Percentiles rank a stretch among this genome's conserved stretches.
These are phyloP conservation scores for Erannis defoliaria DNA, from an alignment of 2,888 invertebrate species.

Conservation along the genomic window DNA sequence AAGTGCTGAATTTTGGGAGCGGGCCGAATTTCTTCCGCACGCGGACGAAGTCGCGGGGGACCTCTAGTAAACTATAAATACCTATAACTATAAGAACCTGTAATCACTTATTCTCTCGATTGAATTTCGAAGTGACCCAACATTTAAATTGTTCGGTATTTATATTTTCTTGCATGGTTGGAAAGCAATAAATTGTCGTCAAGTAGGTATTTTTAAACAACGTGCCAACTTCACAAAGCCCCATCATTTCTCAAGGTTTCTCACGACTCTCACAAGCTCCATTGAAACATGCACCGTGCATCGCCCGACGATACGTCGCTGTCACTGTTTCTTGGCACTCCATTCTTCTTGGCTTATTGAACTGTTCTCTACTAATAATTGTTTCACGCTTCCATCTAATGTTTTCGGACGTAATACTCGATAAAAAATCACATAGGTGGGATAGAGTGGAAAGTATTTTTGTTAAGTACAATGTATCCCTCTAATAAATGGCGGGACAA, in stretches of 20 bases:
- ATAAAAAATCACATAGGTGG: too few species aligned
- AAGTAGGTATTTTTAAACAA: neutral
- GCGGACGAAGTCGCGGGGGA: too few species aligned
- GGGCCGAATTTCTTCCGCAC: too few species aligned
- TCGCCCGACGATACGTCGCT: conserved; percentile 5
- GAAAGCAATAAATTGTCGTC: neutral
- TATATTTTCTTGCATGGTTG: neutral
- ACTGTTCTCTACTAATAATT: conserved; percentile 5
- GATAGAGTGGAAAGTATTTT: too few species aligned
- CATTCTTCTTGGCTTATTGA: conserved; percentile 18
- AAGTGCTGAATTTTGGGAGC: too few species aligned
- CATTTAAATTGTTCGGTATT: neutral
- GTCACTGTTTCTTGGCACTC: conserved; percentile 14
- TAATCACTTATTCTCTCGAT: too few species aligned
- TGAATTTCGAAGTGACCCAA: too few species aligned
- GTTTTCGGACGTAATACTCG: neutral
- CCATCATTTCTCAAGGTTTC: conserved; percentile 1
- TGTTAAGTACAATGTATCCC: too few species aligned
- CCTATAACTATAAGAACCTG: too few species aligned
- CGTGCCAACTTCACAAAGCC: neutral
- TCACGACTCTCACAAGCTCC: neutral
- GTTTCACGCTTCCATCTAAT: neutral
- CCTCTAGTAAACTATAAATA: too few species aligned
- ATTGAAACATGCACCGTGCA: conserved; percentile 24
- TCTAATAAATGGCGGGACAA: too few species aligned